Evolutionary conservation across 1,140 invertebrate genomes (phyloP), one percentile per base, ranked within the genome.

Genomic region (Drosophila ogumai): DNA sequence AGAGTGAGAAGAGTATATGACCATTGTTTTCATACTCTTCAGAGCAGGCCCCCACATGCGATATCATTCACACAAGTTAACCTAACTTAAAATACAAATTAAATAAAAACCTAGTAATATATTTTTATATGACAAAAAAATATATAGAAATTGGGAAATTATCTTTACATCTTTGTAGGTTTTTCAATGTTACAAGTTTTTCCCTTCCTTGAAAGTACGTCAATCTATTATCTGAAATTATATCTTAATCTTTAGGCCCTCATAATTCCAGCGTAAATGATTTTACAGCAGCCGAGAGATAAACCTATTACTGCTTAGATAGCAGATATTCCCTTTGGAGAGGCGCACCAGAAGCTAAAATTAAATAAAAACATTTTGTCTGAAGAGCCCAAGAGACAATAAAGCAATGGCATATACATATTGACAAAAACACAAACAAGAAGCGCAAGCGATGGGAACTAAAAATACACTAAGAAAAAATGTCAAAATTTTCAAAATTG

Each of bases 341-440:
- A 13, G 28, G 22, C 31, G n/a, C 19, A 28, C 13, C 32, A 81
- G 28, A 71, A 84, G 72, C 56, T 61, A 55, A 71, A 85, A 81
- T 81, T 77, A 59, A 85, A 78, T 86, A 71, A 72, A 75, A 81
- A 64, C 46, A 47, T 46, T 54, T 40, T 25, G 43, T 12, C 61
- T 43, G 46, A 52, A 58, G 40, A 49, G 50, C 54, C 43, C 54
- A 22, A 55, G 47, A 56, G 65, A 57, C 57, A 65, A 52, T 46
- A 47, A 58, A 71, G 46, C 60, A 19, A 66, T 52, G 58, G 38
- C 34, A 57, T 43, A 61, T n/a, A n/a, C n/a, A n/a, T 67, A 80
- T 46, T 73, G 61, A 76, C 66, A 64, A 50, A 72, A 28, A 63
- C 12, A 25, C n/a, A n/a, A 25, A 28, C 46, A 61, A 41, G 52